A percentile compares a stretch with the other conserved stretches of the same genome.
Evolutionary conservation across 2,113 vertebrate species (phyloP).

Genomic region (Centropristis striata): DNA sequence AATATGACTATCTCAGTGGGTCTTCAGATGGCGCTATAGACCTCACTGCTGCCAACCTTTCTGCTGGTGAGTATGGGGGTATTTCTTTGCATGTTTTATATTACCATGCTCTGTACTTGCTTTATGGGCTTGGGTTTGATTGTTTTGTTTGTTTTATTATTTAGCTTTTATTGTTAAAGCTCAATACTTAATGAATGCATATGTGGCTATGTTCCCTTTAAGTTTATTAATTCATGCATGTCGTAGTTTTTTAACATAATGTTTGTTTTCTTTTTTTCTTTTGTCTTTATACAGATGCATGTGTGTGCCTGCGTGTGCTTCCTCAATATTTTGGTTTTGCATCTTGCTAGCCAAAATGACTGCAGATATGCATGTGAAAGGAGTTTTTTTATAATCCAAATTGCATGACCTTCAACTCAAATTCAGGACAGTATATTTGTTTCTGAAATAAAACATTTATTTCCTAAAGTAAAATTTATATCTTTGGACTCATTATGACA

Average conservation of each 20-base stretch:
- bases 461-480: constrained; percentile 87
- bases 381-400: constrained; percentile 77
- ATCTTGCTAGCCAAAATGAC: constrained; percentile 88
- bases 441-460: constrained; percentile 71
- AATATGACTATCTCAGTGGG: constrained; percentile 90
- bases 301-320: constrained; percentile 95
- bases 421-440: constrained; percentile 21
- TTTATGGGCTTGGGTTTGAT: constrained; percentile 73
- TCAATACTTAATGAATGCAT: constrained; percentile 11
- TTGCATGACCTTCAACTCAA: constrained; percentile 84
- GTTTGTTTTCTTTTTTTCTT: constrained; percentile 72
- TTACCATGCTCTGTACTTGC: constrained; percentile 24
- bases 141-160: constrained; percentile 72
- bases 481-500: constrained; percentile 93
- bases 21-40: constrained; percentile 92
- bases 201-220: background rate
- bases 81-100: background rate
- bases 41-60: constrained; percentile 93
- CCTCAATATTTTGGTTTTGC: constrained; percentile 91
- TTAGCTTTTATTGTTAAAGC: constrained; percentile 49
- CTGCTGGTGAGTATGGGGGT: constrained; percentile 92
- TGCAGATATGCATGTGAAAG: constrained; percentile 88
- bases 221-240: constrained; percentile 37
- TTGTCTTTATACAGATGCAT: constrained; percentile 90
- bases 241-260: constrained; percentile 68